Conservation (phyloP, 2,797 vertebrate species). For the Gallinago stenura region DNA sequence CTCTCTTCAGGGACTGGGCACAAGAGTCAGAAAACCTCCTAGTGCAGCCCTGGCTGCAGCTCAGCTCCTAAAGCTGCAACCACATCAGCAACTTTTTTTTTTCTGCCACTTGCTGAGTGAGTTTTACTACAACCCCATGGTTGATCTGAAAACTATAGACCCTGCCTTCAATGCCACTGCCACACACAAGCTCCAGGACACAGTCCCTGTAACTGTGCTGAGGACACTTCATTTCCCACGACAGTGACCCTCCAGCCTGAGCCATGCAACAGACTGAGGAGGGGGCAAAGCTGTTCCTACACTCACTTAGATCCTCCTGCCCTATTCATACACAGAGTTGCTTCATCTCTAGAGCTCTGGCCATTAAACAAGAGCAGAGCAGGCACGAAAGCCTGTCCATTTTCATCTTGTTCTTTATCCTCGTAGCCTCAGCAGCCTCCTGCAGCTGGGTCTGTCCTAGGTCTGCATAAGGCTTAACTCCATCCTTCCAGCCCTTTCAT, state of each 20-base stretch:
- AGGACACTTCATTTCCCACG: not conserved
- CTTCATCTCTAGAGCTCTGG: not conserved
- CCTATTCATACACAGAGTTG: not conserved
- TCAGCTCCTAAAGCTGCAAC: not conserved
- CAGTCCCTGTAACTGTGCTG: not conserved
- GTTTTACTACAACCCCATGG: not conserved
- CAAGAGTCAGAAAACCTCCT: not conserved
- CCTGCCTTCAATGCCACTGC: not conserved
- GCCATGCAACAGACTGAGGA: rapidly evolving
- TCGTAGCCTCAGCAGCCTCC: not conserved
- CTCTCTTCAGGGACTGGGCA: not conserved
- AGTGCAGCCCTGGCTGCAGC: not conserved
- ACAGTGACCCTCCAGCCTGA: not conserved
- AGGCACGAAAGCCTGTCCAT: not conserved
- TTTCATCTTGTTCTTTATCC: not conserved
- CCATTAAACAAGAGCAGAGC: not conserved
- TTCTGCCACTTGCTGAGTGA: not conserved
- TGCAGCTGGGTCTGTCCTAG: not conserved
- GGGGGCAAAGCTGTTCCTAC: not conserved
- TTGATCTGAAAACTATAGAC: not conserved
- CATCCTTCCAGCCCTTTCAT: not conserved
- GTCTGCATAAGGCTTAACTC: not conserved
- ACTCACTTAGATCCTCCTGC: not conserved
- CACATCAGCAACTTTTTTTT: rapidly evolving
- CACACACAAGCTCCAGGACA: not conserved